Percentiles rank a stretch among this genome's conserved stretches.
These are phyloP conservation scores for Andrena fulva DNA, from an alignment of 2,888 invertebrate genomes.

Conservation along the genomic window DNA sequence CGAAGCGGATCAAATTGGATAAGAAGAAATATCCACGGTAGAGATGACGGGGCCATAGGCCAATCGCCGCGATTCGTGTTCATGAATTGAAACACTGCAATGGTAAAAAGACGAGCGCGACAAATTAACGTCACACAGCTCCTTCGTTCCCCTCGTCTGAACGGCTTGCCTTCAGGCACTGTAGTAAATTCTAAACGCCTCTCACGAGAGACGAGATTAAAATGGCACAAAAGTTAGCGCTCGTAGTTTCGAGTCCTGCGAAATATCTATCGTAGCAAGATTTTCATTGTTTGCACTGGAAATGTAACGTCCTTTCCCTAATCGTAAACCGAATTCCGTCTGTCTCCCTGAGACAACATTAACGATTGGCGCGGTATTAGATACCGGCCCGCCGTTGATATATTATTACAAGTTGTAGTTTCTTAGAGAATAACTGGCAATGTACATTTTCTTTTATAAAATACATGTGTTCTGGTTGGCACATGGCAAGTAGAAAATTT, in stretches of 20 bases:
- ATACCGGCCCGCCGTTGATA: slow-evolving; percentile 41
- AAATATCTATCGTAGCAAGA: slow-evolving; percentile 19
- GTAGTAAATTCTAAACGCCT: slow-evolving; percentile 17
- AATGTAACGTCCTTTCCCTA: slow-evolving; percentile 38
- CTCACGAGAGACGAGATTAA: slow-evolving; percentile 18
- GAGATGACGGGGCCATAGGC: background rate
- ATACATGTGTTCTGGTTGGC: slow-evolving; percentile 51
- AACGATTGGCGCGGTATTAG: slow-evolving; percentile 34
- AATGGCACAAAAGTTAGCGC: slow-evolving; percentile 41
- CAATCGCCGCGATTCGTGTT: slow-evolving; percentile 3
- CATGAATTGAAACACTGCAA: background rate
- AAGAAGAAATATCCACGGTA: background rate
- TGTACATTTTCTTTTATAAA: slow-evolving; percentile 55
- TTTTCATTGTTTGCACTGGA: slow-evolving; percentile 43
- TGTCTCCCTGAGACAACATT: slow-evolving; percentile 49
- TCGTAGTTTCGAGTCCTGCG: slow-evolving; percentile 29
- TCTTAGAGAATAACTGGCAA: slow-evolving; percentile 59
- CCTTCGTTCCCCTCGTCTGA: background rate
- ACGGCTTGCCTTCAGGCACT: slow-evolving; percentile 15
- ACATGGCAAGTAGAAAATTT: slow-evolving; percentile 52
- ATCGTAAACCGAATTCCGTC: slow-evolving; percentile 28
- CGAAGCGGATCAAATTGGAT: background rate
- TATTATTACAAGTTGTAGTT: slow-evolving; percentile 29
- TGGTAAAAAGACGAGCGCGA: slow-evolving; percentile 25
- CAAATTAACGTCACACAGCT: slow-evolving; percentile 31